Percentiles rank a stretch among this genome's conserved stretches.
Conservation (phyloP, 2,113 vertebrate genomes). For the Sylvia atricapilla region DNA sequence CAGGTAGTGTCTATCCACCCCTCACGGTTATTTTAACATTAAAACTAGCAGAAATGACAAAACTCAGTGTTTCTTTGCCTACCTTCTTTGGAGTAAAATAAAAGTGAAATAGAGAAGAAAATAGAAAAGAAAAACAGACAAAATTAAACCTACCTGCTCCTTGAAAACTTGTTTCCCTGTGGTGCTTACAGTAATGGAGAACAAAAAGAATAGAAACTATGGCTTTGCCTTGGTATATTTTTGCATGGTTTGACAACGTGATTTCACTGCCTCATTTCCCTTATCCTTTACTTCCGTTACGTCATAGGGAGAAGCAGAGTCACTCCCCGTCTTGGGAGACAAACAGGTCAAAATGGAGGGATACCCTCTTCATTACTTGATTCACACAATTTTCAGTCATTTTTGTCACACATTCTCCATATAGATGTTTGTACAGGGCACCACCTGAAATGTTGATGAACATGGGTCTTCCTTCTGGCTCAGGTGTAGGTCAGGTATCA, state of each 20-base stretch:
- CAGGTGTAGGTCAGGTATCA: not conserved
- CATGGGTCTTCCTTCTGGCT: not conserved
- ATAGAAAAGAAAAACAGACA: not conserved
- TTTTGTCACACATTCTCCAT: not conserved
- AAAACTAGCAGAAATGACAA: not conserved
- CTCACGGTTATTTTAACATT: not conserved
- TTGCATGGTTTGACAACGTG: not conserved
- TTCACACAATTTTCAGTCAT: not conserved
- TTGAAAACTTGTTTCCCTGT: not conserved
- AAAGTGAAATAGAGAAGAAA: not conserved
- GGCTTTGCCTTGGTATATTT: not conserved
- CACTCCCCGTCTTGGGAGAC: not conserved
- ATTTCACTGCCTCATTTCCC: conserved; percentile 33
- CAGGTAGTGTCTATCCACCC: not conserved
- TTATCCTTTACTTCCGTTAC: not conserved
- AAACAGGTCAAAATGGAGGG: not conserved
- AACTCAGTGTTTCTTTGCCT: not conserved
- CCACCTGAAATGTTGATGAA: not conserved
- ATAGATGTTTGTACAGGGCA: not conserved
- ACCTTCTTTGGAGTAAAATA: not conserved
- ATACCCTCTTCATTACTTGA: not conserved
- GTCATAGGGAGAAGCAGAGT: not conserved
- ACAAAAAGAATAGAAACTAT: not conserved
- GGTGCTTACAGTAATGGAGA: not conserved
- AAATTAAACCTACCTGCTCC: conserved; percentile 23